phyloP scores from a whole-genome alignment of 2,113 vertebrate genomes.

The Neofelis nebulosa region DNA sequence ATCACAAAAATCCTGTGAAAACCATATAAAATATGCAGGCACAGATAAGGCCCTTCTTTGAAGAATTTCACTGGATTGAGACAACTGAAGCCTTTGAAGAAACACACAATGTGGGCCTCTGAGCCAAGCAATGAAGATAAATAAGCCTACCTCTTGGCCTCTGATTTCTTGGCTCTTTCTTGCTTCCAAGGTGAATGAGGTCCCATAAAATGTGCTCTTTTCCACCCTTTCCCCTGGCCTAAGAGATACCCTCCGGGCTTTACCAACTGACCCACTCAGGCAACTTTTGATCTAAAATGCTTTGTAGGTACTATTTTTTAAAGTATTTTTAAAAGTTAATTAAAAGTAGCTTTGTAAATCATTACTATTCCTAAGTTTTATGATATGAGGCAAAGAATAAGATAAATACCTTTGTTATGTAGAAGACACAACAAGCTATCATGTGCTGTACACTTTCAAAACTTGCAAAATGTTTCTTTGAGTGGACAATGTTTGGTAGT shows the following conservation, averaged over 20 bases:
- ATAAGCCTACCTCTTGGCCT: neutral
- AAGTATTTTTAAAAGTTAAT: neutral
- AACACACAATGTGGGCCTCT: neutral
- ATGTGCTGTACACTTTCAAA: constrained; percentile 92
- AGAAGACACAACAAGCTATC: constrained; percentile 93
- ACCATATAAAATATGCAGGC: neutral
- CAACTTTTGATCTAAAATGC: neutral
- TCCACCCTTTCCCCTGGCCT: neutral
- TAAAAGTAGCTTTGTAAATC: constrained; percentile 39
- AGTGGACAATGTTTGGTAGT: constrained; percentile 84
- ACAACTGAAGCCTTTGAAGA: neutral
- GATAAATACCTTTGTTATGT: constrained; percentile 91
- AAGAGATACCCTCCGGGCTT: neutral
- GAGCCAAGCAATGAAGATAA: neutral
- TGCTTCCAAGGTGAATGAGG: neutral
- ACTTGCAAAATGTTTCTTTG: constrained; percentile 82
- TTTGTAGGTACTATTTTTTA: neutral
- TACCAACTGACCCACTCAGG: neutral
- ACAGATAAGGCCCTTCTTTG: neutral
- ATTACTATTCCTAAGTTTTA: neutral
- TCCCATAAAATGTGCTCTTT: neutral
- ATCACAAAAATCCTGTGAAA: neutral
- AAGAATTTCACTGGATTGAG: neutral
- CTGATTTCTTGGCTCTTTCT: neutral
- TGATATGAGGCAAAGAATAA: constrained; percentile 16